Evolutionary conservation across 2,797 vertebrate genomes (phyloP), one percentile per base, ranked within the genome.

Genomic region (Catharus ustulatus): DNA sequence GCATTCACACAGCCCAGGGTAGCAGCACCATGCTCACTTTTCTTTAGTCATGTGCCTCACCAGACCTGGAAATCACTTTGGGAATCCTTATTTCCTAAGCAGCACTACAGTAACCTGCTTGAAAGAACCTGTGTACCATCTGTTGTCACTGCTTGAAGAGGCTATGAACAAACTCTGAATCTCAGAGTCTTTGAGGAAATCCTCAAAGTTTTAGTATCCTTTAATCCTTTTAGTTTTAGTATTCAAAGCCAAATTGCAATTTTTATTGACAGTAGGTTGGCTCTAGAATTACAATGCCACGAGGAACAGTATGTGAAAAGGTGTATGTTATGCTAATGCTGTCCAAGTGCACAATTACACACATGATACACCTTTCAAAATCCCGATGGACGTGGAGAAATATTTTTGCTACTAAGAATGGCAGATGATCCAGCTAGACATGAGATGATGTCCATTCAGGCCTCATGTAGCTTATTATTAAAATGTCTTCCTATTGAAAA

Each of bases 71-170:
- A 89, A 73, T 66, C 46, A 22, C 36, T 84, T 72, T 79, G 62
- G 40, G 15, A 92, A 73, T 84, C 63, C n/a, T 2, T 48, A 36
- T 51, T 93, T 81, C 62, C 23, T 46, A 38, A n/a, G 26, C 67
- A 86, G 26, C 14, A 24, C 27, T 69, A 30, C 17, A 24, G 3
- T 32, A 91, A 68, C 46, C 19, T 13, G 10, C 59, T 80, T 43
- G 78, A 84, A 95, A 48, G 26, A 45, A 49, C 75, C 34, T 49
- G 11, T 51, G 8, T 67, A 24, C 55, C 83, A 79, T 83, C 89
- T 93, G 89, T 85, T 90, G 66, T 91, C 68, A 40, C 48, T 80
- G 64, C 72, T 77, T 83, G 76, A 86, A 89, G 54, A 91, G 46
- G 22, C 73, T 72, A 38, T 52, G 69, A 91, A 77, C 51, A 83